These are phyloP conservation scores for Turritopsis dohrnii DNA, from an alignment of 30 jellyfish, hydroid and myxozoan species.

Conservation along the genomic window DNA sequence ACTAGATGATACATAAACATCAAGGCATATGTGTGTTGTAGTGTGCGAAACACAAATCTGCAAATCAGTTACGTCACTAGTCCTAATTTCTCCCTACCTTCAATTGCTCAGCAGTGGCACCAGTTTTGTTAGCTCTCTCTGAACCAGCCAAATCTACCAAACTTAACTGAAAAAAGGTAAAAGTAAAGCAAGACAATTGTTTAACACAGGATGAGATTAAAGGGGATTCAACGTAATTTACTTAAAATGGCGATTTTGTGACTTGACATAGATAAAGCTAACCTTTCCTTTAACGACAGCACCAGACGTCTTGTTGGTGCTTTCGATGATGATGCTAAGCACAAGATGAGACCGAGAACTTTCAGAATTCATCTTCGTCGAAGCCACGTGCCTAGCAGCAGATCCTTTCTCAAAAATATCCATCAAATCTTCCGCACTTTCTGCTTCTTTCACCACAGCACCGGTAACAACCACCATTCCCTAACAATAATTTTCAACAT, in stretches of 20 bases:
- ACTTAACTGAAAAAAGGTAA: slow-evolving; percentile 56
- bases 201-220: background rate
- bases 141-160: slow-evolving; percentile 97
- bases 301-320: slow-evolving; percentile 76
- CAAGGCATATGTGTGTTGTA: too few relatives aligned
- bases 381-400: slow-evolving; percentile 69
- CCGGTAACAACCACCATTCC: slow-evolving; percentile 89
- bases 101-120: slow-evolving; percentile 84
- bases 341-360: slow-evolving; percentile 85
- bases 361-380: slow-evolving; percentile 92
- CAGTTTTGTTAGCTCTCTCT: slow-evolving; percentile 95
- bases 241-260: too few relatives aligned
- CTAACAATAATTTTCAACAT: slow-evolving; percentile 22
- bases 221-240: too few relatives aligned
- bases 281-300: slow-evolving; percentile 88
- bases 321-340: slow-evolving; percentile 69
- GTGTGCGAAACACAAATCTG: too few relatives aligned
- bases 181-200: background rate
- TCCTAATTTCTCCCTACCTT: too few relatives aligned
- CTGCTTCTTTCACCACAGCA: slow-evolving; percentile 64
- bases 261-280: background rate
- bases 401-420: slow-evolving; percentile 74
- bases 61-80: too few relatives aligned
- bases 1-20: too few relatives aligned
- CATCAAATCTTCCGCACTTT: slow-evolving; percentile 62